A percentile compares a stretch with the other conserved stretches of the same genome.
Evolutionary conservation across 1,140 invertebrate genomes (phyloP).

Genomic region (Planococcus citri): DNA sequence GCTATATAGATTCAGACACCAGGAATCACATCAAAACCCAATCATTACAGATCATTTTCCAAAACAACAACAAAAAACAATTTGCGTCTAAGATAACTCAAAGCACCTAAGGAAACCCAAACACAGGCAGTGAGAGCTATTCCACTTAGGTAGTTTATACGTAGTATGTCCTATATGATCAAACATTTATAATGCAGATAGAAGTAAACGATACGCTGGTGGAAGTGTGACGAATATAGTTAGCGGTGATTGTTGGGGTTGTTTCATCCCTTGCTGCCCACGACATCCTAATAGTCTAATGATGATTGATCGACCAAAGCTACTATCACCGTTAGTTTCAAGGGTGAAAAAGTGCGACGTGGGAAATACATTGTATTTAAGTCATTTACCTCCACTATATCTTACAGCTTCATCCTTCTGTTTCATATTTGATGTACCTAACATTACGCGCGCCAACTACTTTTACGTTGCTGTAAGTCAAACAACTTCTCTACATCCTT

Average conservation of each 20-base stretch:
- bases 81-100: too few relatives aligned
- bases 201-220: conserved; percentile 14
- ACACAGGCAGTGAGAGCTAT: too few relatives aligned
- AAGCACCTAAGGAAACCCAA: too few relatives aligned
- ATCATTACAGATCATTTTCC: too few relatives aligned
- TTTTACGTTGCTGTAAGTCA: conserved; percentile 12
- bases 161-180: too few relatives aligned
- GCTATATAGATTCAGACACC: too few relatives aligned
- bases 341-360: conserved; percentile 1
- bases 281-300: conserved; percentile 20
- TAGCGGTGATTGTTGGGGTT: conserved; percentile 15
- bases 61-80: too few relatives aligned
- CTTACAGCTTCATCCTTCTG: conserved; percentile 5
- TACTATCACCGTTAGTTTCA: conserved; percentile 5
- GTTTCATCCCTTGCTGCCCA: conserved; percentile 17
- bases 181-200: conserved; percentile 14
- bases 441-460: neutral
- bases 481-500: neutral
- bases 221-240: conserved; percentile 20
- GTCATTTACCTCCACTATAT: neutral
- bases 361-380: conserved; percentile 17
- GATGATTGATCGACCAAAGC: conserved; percentile 19
- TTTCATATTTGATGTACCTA: conserved; percentile 15
- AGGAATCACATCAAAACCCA: too few relatives aligned
- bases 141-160: conserved; percentile 4